Percentiles rank a stretch among this genome's conserved stretches.
Evolutionary conservation across 2,113 vertebrate species (phyloP).

Genomic region (Petromus typicus): DNA sequence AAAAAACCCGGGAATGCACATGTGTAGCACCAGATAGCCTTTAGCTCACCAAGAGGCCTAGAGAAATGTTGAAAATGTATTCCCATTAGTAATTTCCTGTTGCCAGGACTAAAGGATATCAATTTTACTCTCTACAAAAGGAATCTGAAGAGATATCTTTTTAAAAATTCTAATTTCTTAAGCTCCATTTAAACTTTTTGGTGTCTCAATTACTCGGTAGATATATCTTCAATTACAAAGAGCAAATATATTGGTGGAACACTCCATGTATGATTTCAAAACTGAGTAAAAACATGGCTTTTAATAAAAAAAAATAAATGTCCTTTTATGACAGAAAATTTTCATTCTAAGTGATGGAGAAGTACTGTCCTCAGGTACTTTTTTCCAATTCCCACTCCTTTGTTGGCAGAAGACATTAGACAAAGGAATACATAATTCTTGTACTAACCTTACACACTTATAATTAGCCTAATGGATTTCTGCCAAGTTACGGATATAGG

Average conservation of each 20-base stretch:
- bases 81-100: not conserved
- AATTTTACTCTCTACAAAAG: not conserved
- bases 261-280: not conserved
- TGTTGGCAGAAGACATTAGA: not conserved
- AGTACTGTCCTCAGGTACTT: not conserved
- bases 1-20: not conserved
- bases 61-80: not conserved
- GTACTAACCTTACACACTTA: not conserved
- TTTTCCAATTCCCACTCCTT: not conserved
- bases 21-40: not conserved
- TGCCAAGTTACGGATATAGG: conserved; percentile 31
- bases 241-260: not conserved
- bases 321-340: not conserved
- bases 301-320: not conserved
- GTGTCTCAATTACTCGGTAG: not conserved
- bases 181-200: not conserved
- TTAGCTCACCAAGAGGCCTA: not conserved
- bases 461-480: conserved; percentile 1
- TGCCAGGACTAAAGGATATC: not conserved
- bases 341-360: not conserved
- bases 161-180: not conserved
- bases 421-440: not conserved
- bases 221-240: not conserved
- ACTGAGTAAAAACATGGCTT: not conserved
- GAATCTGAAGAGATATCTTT: not conserved